These are phyloP conservation scores for Zosterops hypoxanthus DNA, from an alignment of 2,113 vertebrate species.

Conservation along the genomic window DNA sequence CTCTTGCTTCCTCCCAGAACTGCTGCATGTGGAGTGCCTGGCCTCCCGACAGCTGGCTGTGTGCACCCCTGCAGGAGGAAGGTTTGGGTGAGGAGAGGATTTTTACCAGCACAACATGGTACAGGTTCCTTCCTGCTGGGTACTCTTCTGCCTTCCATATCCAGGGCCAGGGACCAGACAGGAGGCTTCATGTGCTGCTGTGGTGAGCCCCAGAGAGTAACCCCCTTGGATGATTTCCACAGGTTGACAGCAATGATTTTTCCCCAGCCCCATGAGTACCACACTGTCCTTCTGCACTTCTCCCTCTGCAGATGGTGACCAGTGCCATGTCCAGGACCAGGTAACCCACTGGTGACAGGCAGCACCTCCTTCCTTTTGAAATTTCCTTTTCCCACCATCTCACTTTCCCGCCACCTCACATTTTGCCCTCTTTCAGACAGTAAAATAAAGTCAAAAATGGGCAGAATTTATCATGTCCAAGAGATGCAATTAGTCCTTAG, in stretches of 20 bases:
- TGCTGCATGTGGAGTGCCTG: background rate
- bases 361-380: background rate
- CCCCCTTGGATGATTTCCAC: background rate
- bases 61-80: background rate
- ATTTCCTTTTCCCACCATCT: background rate
- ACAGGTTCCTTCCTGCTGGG: background rate
- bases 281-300: background rate
- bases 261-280: background rate
- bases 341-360: background rate
- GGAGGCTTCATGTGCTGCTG: rapidly evolving
- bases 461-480: background rate
- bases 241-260: background rate
- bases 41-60: background rate
- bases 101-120: background rate
- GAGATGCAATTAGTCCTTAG: background rate
- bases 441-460: background rate
- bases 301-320: background rate
- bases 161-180: background rate
- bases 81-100: background rate
- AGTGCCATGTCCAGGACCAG: rapidly evolving
- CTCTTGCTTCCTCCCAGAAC: background rate
- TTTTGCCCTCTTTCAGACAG: background rate
- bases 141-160: background rate
- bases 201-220: background rate
- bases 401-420: rapidly evolving